Conservation (phyloP, 2,888 invertebrate species). For the Dioctria linearis region DNA sequence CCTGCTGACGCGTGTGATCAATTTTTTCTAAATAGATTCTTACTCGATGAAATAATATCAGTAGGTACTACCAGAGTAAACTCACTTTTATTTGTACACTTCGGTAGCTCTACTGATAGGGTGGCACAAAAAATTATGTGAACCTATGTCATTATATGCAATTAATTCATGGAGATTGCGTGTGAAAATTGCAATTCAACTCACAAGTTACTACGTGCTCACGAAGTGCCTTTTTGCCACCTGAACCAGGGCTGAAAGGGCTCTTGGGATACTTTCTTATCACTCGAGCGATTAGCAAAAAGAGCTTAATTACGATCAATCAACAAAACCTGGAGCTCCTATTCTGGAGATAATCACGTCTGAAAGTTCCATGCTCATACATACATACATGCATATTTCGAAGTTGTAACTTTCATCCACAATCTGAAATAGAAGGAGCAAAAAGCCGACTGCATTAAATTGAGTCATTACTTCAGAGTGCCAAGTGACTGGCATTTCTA, state of each 20-base stretch:
- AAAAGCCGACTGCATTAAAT: conserved; percentile 55
- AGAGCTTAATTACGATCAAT: conserved; percentile 42
- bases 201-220: conserved; percentile 2
- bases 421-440: background rate
- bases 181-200: conserved; percentile 49
- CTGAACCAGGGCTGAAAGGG: background rate
- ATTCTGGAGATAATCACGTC: background rate
- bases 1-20: conserved; percentile 26
- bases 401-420: background rate
- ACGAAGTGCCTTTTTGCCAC: conserved; percentile 34
- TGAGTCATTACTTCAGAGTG: conserved; percentile 59
- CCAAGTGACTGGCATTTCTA: conserved; percentile 58
- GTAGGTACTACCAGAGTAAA: conserved; percentile 4
- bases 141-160: conserved; percentile 54
- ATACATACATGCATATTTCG: background rate
- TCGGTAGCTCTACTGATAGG: background rate
- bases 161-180: conserved; percentile 41
- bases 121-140: conserved; percentile 51
- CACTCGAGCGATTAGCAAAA: conserved; percentile 35
- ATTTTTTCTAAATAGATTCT: background rate
- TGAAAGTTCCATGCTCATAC: background rate
- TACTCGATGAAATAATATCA: conserved; percentile 49
- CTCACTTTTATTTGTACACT: background rate
- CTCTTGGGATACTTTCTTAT: conserved; percentile 20
- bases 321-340: background rate